Evolutionary conservation across 2,797 vertebrate genomes (phyloP).

Genomic region (Myotis pilosus): DNA sequence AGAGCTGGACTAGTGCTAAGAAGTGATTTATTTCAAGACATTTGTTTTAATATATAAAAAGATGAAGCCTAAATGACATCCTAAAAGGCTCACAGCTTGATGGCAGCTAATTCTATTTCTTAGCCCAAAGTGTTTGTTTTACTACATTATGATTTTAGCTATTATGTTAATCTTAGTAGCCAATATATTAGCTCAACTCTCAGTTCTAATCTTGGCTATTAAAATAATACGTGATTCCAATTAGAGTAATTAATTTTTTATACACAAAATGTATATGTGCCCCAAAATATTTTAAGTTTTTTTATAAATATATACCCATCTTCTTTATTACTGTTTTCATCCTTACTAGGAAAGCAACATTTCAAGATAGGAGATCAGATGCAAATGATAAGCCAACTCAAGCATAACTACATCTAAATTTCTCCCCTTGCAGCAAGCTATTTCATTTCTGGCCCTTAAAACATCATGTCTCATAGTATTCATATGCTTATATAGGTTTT

Average conservation of each 20-base stretch:
- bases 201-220: not conserved
- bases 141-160: not conserved
- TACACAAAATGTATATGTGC: not conserved
- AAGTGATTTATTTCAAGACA: not conserved
- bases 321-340: not conserved
- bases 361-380: not conserved
- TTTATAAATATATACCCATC: not conserved
- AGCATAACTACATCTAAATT: not conserved
- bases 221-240: not conserved
- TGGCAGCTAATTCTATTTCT: not conserved
- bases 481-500: not conserved
- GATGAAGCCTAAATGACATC: not conserved
- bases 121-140: not conserved
- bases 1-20: not conserved
- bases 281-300: not conserved
- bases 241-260: not conserved
- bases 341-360: not conserved
- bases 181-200: not conserved
- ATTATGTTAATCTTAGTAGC: not conserved
- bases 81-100: not conserved
- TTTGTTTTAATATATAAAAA: constrained; percentile 30
- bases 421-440: not conserved
- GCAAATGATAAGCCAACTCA: not conserved
- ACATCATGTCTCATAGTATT: not conserved
- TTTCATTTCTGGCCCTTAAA: not conserved